Conservation (phyloP, 2,797 vertebrate species). For the Ptychobarbus kaznakovi region DNA sequence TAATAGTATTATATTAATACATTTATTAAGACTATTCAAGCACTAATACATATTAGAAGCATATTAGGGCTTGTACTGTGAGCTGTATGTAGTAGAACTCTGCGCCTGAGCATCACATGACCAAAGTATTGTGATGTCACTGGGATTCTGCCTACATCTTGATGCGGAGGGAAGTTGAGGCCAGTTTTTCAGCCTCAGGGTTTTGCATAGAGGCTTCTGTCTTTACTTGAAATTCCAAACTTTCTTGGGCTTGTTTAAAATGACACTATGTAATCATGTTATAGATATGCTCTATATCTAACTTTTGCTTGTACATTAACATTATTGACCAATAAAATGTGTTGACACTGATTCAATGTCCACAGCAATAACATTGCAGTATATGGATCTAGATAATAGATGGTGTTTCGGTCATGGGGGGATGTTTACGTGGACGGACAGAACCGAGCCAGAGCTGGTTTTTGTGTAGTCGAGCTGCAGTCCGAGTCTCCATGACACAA, state of each 20-base stretch:
- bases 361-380: constrained; percentile 21
- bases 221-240: constrained; percentile 28
- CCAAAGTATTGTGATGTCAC: neutral
- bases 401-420: neutral
- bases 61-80: neutral
- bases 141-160: neutral
- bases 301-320: constrained; percentile 21
- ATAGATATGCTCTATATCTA: constrained; percentile 23
- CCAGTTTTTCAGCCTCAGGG: neutral
- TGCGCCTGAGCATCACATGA: neutral
- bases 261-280: neutral
- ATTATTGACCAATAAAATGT: neutral
- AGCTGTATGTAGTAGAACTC: constrained; percentile 19
- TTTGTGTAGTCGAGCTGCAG: neutral
- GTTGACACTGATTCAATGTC: constrained; percentile 4
- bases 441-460: neutral
- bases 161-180: neutral
- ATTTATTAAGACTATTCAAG: constrained; percentile 31
- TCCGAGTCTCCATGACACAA: neutral
- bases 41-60: constrained; percentile 25
- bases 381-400: neutral
- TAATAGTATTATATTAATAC: constrained; percentile 52
- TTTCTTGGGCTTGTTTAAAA: constrained; percentile 17
- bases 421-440: neutral
- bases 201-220: neutral